Base-by-base conservation (phyloP, 2,797 vertebrate genomes). In the Sphenodon punctatus region DNA sequence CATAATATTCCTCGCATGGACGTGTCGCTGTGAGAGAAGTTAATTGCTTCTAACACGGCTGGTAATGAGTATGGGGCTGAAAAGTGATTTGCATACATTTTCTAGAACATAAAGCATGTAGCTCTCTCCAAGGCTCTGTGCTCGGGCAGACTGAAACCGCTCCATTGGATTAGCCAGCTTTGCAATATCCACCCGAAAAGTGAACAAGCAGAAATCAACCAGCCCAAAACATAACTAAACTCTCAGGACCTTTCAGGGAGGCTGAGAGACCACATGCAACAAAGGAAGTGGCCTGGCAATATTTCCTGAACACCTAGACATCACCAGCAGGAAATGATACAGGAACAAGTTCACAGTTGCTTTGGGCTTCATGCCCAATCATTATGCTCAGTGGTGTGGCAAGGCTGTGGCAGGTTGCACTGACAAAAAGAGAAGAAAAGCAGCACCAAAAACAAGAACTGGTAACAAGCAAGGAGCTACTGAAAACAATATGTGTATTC, bases 21-120 rank as follows among this genome's bases (percentile, higher is more conserved):
- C 89, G 80, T 89, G 78, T 83, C 76, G 77, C 79, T 88, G 63
- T 55, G 67, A 89, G 76, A 83, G 83, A 83, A 71, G 75, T 89
- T 90, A 93, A 92, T 93, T 93, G 89, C 89, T 91, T 88, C 86
- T 77, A 90, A 65, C 1, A 3, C 82, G 81, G 89, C 88, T 86
- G 56, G 77, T 84, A 85, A 91, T 73, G 49, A 88, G 74, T 86
- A 85, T 0, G 25, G 68, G 82, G 90, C 30, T 59, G 64, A 88
- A 91, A 87, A 91, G 75, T 87, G 70, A 89, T 92, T 92, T 94
- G 75, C 84, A 86, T 92, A 77, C 45, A 51, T 86, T 87, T 93
- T 82, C 74, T 67, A 3, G 11, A 88, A 85, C 30, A 69, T 80
- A 82, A 89, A 85, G 77, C 66, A 81, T 80, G 75, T 76, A 79